Evolutionary conservation across 2,797 vertebrate genomes (phyloP), one percentile per base, ranked within the genome.

Genomic region (Mus caroli): DNA sequence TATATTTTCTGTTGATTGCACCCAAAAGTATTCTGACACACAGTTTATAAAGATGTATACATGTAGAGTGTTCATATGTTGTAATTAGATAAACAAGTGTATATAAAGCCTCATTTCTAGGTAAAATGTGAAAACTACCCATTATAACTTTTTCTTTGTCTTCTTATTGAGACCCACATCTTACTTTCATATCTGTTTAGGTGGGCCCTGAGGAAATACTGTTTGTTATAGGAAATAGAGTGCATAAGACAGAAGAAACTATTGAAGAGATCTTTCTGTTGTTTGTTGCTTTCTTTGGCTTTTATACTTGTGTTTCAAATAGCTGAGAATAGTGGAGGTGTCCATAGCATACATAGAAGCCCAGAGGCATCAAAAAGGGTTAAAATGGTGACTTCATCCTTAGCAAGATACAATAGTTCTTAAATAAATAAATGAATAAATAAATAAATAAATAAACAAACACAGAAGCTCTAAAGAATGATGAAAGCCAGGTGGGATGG

Each of bases 1-100:
- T 89, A 3, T 79, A 78, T 92, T 88, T 94, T 88, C 86, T 96
- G 40, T 34, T 84, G 60, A 64, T 31, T 50, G 40, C 31, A 84
- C 64, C 40, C 40, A 64, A 93, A 95, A 94, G 31, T 9, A 71
- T 92, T 3, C 69, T 88, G 54, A 60, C 2, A 60, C 2, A 60
- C 4, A 4, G n/a, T 87, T 90, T 8, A 28, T 52, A 90, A 71
- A 95, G n/a, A 80, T 64, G 88, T 52, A 94, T 6, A 73, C 17
- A 50, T 12, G 43, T 10, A 46, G 10, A 20, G 22, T 40, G 20
- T 84, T 54, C 40, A 22, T 88, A 34, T 88, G n/a, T 62, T 96
- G 75, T 31, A 79, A 78, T 46, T 84, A 20, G 54, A 82, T n/a
- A 73, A 14, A 85, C 20, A 6, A 34, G 3, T 88, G 1, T 43